phyloP scores from a whole-genome alignment of 2,113 vertebrate species.

The Strix uralensis region DNA sequence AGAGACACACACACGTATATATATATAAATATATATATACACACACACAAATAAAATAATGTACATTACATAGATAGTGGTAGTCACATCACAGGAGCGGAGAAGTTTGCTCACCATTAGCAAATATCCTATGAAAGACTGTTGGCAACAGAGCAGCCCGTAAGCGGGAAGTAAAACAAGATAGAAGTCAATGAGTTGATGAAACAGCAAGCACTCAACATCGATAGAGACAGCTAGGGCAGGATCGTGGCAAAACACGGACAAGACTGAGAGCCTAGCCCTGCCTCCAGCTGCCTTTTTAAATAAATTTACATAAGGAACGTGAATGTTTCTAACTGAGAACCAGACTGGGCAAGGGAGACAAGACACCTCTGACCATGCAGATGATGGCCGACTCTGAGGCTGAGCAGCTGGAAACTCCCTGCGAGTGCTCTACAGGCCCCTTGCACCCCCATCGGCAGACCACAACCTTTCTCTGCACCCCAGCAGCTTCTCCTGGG shows the following conservation, averaged over 20 bases:
- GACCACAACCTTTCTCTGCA: not conserved
- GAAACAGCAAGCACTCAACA: conserved; percentile 76
- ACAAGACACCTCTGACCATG: not conserved
- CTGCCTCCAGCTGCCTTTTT: not conserved
- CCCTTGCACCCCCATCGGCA: not conserved
- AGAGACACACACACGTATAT: not conserved
- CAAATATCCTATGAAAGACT: conserved; percentile 90
- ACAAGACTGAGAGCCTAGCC: not conserved
- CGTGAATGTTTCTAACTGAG: not conserved
- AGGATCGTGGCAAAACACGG: not conserved
- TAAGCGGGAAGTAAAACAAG: conserved; percentile 82
- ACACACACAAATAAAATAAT: not conserved
- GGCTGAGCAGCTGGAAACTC: not conserved
- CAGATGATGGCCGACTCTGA: accelerated
- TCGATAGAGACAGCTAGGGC: conserved; percentile 50
- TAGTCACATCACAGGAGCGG: conserved; percentile 70
- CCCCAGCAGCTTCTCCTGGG: not conserved
- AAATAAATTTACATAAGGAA: not conserved
- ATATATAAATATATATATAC: conserved; percentile 10
- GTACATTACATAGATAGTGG: conserved; percentile 44
- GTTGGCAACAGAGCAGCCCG: conserved; percentile 84
- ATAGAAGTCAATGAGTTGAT: conserved; percentile 78
- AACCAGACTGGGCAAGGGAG: not conserved
- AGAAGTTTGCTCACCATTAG: conserved; percentile 84
- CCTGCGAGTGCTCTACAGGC: not conserved